Conservation (phyloP, 2,113 vertebrate species). For the Emydura subglobosa region DNA sequence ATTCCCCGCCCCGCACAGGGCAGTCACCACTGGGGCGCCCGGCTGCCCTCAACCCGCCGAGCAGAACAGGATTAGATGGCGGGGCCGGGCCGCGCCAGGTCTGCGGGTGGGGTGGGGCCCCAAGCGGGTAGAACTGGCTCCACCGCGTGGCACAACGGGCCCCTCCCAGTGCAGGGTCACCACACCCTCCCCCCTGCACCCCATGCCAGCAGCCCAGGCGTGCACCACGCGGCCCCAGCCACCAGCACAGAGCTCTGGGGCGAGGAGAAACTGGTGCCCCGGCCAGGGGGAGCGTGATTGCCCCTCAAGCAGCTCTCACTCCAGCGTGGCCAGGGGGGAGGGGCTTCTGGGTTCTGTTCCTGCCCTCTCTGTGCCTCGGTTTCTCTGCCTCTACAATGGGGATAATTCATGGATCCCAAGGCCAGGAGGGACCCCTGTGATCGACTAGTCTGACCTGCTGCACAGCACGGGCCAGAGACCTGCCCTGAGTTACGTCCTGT, state of each 20-base stretch:
- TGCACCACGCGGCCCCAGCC: neutral
- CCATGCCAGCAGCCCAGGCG: no score
- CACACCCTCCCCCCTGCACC: no score
- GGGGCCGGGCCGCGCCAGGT: neutral
- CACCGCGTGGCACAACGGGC: neutral
- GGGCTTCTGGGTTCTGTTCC: neutral
- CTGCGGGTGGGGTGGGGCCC: accelerated
- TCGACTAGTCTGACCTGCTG: neutral
- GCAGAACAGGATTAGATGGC: neutral
- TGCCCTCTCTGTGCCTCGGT: neutral
- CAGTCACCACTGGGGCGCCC: neutral
- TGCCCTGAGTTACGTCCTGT: neutral
- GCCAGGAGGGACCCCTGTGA: neutral
- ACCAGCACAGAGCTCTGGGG: neutral
- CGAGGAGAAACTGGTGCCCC: neutral
- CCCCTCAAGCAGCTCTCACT: no score
- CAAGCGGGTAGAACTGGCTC: no score
- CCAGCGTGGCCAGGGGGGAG: neutral
- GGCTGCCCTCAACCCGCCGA: neutral
- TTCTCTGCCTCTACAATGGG: neutral
- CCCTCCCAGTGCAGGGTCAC: neutral
- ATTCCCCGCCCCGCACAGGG: no score
- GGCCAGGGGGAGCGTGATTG: neutral
- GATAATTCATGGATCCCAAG: neutral
- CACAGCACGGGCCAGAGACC: no score